Evolutionary conservation across 2,797 vertebrate species (phyloP).

Genomic region (Brachyrhaphis roseni): DNA sequence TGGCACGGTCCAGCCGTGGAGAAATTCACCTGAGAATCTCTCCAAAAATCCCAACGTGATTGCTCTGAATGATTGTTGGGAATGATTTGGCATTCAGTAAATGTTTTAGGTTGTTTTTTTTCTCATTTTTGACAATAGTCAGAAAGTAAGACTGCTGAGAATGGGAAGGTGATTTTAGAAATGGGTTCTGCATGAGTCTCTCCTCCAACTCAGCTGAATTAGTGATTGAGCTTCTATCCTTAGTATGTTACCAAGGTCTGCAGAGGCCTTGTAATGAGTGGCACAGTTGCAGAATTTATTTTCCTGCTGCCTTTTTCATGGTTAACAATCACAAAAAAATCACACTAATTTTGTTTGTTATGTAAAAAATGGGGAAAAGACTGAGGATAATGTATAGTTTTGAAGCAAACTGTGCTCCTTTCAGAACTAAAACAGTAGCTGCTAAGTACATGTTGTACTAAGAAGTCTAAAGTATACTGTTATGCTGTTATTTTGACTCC

Average conservation of each 20-base stretch:
- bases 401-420: not conserved
- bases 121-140: not conserved
- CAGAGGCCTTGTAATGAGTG: not conserved
- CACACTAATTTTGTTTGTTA: not conserved
- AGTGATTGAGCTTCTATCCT: not conserved
- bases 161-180: not conserved
- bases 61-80: constrained; percentile 76
- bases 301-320: not conserved
- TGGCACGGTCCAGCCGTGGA: constrained; percentile 43
- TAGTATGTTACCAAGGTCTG: not conserved
- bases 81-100: constrained; percentile 88
- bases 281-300: too few species aligned
- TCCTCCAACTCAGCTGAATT: not conserved
- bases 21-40: not conserved
- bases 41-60: constrained; percentile 54
- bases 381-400: not conserved
- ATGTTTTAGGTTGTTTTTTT: constrained; percentile 58
- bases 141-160: not conserved
- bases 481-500: not conserved
- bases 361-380: not conserved
- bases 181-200: not conserved
- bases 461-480: too few species aligned
- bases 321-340: not conserved
- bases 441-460: not conserved
- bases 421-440: not conserved